Evolutionary conservation across 2,888 invertebrate species (phyloP).

Genomic region (Chymomyza amoena): DNA sequence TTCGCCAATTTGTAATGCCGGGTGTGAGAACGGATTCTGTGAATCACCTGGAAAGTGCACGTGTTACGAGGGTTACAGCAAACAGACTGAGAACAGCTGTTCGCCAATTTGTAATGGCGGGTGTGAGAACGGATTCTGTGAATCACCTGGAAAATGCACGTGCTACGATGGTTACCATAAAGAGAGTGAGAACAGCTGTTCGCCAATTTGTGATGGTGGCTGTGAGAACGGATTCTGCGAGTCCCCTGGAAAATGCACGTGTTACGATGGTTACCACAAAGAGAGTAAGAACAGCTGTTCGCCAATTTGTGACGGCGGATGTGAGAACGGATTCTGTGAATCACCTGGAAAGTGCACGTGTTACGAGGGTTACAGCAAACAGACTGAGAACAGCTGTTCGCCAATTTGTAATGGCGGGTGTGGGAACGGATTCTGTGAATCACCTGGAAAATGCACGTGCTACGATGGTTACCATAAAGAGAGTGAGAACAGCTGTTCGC

Average conservation of each 20-base stretch:
- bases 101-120: neutral
- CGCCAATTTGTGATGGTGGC: no score
- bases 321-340: neutral
- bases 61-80: conserved; percentile 22
- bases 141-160: no score
- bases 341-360: neutral
- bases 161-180: no score
- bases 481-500: neutral
- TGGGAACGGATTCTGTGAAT: neutral
- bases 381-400: neutral
- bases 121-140: no score
- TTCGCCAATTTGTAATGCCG: conserved; percentile 33
- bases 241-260: neutral
- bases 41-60: conserved; percentile 9
- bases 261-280: neutral
- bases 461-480: neutral
- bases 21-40: conserved; percentile 67
- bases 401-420: neutral
- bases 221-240: neutral
- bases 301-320: neutral
- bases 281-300: neutral
- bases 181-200: no score
- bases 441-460: neutral
- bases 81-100: neutral
- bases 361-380: neutral